Evolutionary conservation across 1,140 invertebrate genomes (phyloP), one percentile per base, ranked within the genome.

Genomic region (Aporrectodea caliginosa): DNA sequence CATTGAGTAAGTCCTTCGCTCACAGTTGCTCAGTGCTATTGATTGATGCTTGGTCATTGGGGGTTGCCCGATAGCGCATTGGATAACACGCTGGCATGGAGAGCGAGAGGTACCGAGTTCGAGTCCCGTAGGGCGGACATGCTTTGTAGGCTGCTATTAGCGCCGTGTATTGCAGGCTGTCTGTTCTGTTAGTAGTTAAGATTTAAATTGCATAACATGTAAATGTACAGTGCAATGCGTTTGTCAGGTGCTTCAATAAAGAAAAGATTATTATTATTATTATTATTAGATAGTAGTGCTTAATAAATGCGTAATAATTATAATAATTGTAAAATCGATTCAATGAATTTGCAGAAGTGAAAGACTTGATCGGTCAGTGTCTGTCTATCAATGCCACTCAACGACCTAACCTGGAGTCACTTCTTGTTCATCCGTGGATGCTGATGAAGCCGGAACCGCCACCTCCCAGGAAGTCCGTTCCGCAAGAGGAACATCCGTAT

Each of bases 371-470:
- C 81, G 84, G 84, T 68, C 87, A 87, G 78, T 92, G 92, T 85
- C 87, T 93, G 16, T 84, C 88, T 79, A 84, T 90, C 78, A 86
- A 88, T 77, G 90, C 92, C 22, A 82, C 83, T 1, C 87, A 90
- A 22, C 84, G 92, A 78, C 90, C 89, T 27, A 86, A 86, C 14
- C 83, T 92, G 16, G 89, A 91, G 78, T 89, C 92, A 43, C 90
- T 93, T 80, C 84, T 92, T 1, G 81, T 84, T 43, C 92, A 92
- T 86, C 88, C 90, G 0, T 92, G 92, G 92, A 83, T 90, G 43
- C 43, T 58, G 43, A 58, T 58, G 43, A 58, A 6, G 43, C 43
- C 43, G 6, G 43, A 58, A 58, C 43, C 43, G 22, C 6, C 43
- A 58, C 6, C 43, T 58, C 43, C 43, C 6, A 58, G 22, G 43